Base-by-base conservation (phyloP, 2,888 invertebrate species). In the Lysandra coridon region DNA sequence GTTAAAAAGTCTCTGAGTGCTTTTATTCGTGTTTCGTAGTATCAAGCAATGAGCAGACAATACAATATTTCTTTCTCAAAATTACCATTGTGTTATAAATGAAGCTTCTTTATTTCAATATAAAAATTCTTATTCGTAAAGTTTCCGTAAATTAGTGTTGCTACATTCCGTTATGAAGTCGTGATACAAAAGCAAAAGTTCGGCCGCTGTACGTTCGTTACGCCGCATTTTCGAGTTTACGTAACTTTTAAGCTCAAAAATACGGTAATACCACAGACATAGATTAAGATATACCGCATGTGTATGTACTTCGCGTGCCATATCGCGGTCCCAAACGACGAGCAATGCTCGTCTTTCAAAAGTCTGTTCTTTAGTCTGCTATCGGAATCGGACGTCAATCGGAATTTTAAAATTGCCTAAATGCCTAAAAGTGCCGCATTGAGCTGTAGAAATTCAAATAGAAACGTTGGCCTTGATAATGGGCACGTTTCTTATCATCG, bases 201-300 rank as follows among this genome's bases (percentile, higher is more conserved):
- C 14, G 33, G 14, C 33, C 33, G 69, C 69, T 69, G 33, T 69
- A 33, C 69, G 37, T 69, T 69, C 69, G 69, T 69, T 69, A 37
- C 17, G 33, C 17, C 69, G 33, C 69, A 69, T 69, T 69, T 69
- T 33, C 17, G 33, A 69, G 33, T 69, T 69, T 37, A 69, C 33
- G 69, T 69, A 69, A 69, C 69, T 69, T 69, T 30, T n/a, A 23
- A 62, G 23, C 62, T 62, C 62, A 62, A n/a, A 62, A n/a, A 62
- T 57, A 57, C 17, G 17, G 14, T 17, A 1, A 17, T 17, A 57
- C 17, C 17, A 4, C 23, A 23, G 23, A 23, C 23, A 23, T 23
- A 23, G 23, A 23, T 23, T 23, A 23, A 23, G 23, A 23, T 23
- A 23, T 23, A 23, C 23, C 23, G 23, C 23, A 23, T 23, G 23